Percentiles rank a stretch among this genome's conserved stretches.
Evolutionary conservation across 2,113 vertebrate species (phyloP).

Genomic region (Dipodomys stephensi): DNA sequence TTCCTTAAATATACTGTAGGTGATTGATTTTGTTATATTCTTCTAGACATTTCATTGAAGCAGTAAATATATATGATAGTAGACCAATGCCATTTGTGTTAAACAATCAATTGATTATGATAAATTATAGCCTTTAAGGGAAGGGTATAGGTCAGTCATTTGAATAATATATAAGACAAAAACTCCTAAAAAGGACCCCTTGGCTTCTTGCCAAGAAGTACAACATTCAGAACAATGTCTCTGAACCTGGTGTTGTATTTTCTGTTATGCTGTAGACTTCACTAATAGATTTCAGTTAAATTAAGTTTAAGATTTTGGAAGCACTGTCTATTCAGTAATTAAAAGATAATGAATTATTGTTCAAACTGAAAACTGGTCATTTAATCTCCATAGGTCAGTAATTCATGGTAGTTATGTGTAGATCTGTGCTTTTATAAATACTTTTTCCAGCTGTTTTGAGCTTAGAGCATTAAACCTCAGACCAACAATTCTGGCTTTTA

Average conservation of each 20-base stretch:
- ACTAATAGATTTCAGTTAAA: constrained; percentile 34
- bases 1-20: constrained; percentile 43
- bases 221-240: not conserved
- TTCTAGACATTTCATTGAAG: constrained; percentile 47
- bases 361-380: constrained; percentile 4
- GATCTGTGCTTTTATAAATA: constrained; percentile 11
- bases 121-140: constrained; percentile 59
- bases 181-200: constrained; percentile 65
- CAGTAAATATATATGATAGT: constrained; percentile 43
- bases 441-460: constrained; percentile 43
- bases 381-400: constrained; percentile 23
- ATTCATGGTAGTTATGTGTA: not conserved
- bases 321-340: constrained; percentile 16
- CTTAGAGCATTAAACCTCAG: not conserved
- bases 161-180: constrained; percentile 73
- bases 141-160: constrained; percentile 69
- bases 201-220: constrained; percentile 35
- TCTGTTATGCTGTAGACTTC: not conserved
- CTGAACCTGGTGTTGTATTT: constrained; percentile 31
- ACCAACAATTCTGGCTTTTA: not conserved
- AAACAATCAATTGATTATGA: not conserved
- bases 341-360: constrained; percentile 43
- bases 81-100: not conserved
- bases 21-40: constrained; percentile 19
- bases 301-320: constrained; percentile 48